Evolutionary conservation across 2,113 vertebrate genomes (phyloP), one percentile per base, ranked within the genome.

Genomic region (Apteryx mantelli): DNA sequence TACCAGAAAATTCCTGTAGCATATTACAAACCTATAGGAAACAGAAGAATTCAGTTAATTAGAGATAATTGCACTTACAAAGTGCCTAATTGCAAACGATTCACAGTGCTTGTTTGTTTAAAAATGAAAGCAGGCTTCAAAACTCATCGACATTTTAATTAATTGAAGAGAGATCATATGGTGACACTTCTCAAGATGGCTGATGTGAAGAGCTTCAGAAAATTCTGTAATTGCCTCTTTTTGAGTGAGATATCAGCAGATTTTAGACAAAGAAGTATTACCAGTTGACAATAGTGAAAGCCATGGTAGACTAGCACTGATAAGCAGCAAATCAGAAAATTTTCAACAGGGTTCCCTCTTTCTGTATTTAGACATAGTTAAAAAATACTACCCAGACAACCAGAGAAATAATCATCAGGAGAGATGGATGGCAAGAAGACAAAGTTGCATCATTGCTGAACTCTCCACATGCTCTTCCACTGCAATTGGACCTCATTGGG

Each of bases 401-500:
- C 61, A 89, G 44, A 94, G 79, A 94, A 88, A 82, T 96, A 84
- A 95, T 92, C 81, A 95, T 93, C 68, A 93, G 87, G 93, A 97
- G 91, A 95, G 17, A 89, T n/a, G 13, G 46, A 92, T 93, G 84
- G 83, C 89, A 98, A 97, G 55, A 93, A 93, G 55, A 89, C 71
- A 81, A 95, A 96, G 95, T 97, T 97, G 95, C 88, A 95, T 94
- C 80, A 97, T 53, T 78, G 63, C 52, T 82, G 83, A 93, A 92
- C 86, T 89, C 74, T 73, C 75, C 78, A 93, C 58, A 91, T 65
- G 79, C 64, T 77, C 88, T 93, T 91, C 77, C 80, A 97, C 65
- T 81, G 53, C 95, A 97, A 97, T 46, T 95, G 95, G 92, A 96
- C 95, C 91, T 96, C 91, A 63, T 22, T 91, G 94, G 95, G 94